Conservation (phyloP, 1,140 invertebrate genomes). For the Meloidogyne hapla region DNA sequence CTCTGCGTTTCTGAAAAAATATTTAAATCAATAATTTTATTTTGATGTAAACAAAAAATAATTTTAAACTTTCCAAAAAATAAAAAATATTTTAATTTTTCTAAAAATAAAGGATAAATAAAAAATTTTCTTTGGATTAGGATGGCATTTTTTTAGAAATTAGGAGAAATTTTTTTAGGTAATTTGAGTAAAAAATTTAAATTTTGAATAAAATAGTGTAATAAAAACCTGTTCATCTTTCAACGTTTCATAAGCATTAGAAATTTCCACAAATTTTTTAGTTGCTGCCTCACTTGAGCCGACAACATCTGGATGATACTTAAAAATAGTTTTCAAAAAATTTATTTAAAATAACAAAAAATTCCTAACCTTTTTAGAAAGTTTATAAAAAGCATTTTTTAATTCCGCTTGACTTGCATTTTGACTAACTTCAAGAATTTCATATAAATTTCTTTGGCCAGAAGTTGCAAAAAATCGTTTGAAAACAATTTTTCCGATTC, state of each 20-base stretch:
- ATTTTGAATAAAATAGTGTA: too few relatives aligned
- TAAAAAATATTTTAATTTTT: too few relatives aligned
- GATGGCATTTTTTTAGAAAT: too few relatives aligned
- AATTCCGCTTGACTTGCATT: conserved; percentile 12
- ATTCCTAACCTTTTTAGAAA: conserved; percentile 17
- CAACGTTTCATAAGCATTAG: conserved; percentile 27
- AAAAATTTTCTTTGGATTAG: too few relatives aligned
- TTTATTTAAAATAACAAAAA: not conserved
- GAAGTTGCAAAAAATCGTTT: not conserved
- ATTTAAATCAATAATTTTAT: not conserved
- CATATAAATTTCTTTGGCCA: conserved; percentile 10
- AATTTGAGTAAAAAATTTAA: too few relatives aligned
- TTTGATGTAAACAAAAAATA: not conserved
- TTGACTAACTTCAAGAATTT: not conserved
- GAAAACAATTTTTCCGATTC: not conserved
- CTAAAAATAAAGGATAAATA: too few relatives aligned
- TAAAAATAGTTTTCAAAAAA: conserved; percentile 9
- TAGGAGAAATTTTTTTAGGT: too few relatives aligned
- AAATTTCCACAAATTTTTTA: conserved; percentile 28
- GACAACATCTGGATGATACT: conserved; percentile 31
- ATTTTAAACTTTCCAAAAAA: too few relatives aligned
- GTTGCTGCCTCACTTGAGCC: conserved; percentile 18
- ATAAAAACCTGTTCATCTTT: conserved; percentile 21
- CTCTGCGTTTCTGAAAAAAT: not conserved
- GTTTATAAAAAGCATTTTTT: conserved; percentile 24